Evolutionary conservation across 2,113 vertebrate species (phyloP).

Genomic region (Sceloporus tristichus): DNA sequence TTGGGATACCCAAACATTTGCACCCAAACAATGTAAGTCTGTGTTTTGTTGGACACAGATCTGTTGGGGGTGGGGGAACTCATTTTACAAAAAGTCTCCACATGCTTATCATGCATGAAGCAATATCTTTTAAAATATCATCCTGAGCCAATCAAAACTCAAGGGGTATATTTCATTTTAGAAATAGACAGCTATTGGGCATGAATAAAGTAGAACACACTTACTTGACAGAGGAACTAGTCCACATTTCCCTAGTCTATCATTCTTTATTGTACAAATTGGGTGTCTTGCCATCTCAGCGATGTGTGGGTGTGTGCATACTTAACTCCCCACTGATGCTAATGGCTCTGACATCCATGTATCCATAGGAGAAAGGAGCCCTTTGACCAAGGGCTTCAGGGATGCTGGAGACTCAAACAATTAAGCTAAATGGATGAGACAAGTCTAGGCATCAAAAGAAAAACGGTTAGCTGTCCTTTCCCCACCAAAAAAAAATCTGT

Average conservation of each 20-base stretch:
- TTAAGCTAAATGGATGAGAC: slow-evolving; percentile 76
- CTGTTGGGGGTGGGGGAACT: rapidly evolving
- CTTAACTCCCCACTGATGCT: slow-evolving; percentile 57
- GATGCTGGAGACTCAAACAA: slow-evolving; percentile 65
- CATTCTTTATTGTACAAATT: slow-evolving; percentile 43
- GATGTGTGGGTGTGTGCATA: background rate
- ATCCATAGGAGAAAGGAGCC: slow-evolving; percentile 66
- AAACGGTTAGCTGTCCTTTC: slow-evolving; percentile 30
- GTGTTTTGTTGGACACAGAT: too few species aligned
- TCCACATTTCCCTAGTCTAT: slow-evolving; percentile 40
- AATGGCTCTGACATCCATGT: slow-evolving; percentile 74
- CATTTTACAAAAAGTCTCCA: rapidly evolving
- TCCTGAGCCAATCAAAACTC: background rate
- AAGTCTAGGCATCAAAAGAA: slow-evolving; percentile 44
- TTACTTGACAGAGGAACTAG: slow-evolving; percentile 48
- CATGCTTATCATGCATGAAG: background rate
- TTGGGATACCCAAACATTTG: too few species aligned
- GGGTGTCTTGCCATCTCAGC: slow-evolving; percentile 53
- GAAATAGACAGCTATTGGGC: background rate
- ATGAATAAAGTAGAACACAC: slow-evolving; percentile 23
- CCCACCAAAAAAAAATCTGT: background rate
- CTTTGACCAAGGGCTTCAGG: slow-evolving; percentile 58
- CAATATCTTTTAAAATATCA: background rate
- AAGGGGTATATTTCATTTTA: background rate
- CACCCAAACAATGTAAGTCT: rapidly evolving